A percentile compares a stretch with the other conserved stretches of the same genome.
Evolutionary conservation across 2,888 invertebrate species (phyloP).

Genomic region (Pherbina coryleti): DNA sequence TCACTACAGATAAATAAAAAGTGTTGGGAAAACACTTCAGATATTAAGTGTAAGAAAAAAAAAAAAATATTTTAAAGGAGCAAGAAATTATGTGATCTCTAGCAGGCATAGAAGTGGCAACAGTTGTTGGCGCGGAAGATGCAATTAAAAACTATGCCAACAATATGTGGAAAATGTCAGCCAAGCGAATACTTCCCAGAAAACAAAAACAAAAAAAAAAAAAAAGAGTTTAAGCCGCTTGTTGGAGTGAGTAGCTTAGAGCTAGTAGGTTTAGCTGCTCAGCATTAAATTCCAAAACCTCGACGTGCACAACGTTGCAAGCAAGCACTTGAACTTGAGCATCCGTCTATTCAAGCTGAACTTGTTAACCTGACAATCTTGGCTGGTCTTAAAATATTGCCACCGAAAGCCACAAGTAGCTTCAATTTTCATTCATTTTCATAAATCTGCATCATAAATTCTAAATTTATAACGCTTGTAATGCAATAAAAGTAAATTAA

Average conservation of each 20-base stretch:
- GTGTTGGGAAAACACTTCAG: background rate
- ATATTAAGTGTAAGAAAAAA: background rate
- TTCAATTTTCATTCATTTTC: background rate
- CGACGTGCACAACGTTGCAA: background rate
- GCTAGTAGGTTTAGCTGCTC: no score
- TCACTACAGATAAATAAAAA: background rate
- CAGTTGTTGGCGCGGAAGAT: constrained; percentile 27
- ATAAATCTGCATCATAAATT: constrained; percentile 4
- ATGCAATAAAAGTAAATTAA: constrained; percentile 16
- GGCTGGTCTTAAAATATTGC: background rate
- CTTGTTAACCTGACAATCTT: background rate
- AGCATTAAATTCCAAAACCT: no score
- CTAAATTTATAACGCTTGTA: background rate
- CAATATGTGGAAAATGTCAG: background rate
- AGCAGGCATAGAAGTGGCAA: background rate
- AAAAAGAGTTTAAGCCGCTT: no score
- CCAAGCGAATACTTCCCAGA: background rate
- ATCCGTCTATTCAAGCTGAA: background rate
- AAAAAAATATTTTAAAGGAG: background rate
- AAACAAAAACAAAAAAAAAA: no score
- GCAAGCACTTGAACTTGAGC: background rate
- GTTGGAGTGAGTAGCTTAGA: no score
- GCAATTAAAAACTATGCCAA: constrained; percentile 40
- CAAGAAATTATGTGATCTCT: background rate
- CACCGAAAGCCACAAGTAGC: background rate